A percentile compares a stretch with the other conserved stretches of the same genome.
These are phyloP conservation scores for Pseudochirops cupreus DNA, from an alignment of 2,797 vertebrate species.

Conservation along the genomic window DNA sequence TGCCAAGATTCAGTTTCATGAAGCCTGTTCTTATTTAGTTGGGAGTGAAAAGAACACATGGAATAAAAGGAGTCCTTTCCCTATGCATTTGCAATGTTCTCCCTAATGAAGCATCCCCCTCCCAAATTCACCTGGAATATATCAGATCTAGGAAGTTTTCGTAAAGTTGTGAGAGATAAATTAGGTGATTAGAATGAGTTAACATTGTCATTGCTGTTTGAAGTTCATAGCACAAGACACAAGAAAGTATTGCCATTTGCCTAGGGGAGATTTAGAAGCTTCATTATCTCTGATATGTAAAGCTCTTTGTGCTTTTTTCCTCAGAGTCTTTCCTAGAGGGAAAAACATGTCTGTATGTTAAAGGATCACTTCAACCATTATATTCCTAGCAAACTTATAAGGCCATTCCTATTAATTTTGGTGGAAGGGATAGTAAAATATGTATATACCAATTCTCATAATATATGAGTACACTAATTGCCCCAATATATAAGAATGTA, in stretches of 20 bases:
- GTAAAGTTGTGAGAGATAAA: constrained; percentile 71
- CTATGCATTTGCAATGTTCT: background rate
- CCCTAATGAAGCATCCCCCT: constrained; percentile 55
- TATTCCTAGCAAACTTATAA: background rate
- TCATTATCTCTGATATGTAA: constrained; percentile 14
- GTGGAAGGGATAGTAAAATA: background rate
- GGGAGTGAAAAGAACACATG: constrained; percentile 40
- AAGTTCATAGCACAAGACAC: background rate
- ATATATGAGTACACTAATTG: background rate
- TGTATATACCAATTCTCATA: background rate
- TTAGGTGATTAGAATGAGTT: constrained; percentile 62
- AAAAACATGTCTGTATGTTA: background rate
- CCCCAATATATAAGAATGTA: fast-evolving
- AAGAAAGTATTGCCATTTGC: background rate
- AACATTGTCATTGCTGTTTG: constrained; percentile 16
- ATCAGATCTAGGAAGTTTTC: constrained; percentile 65
- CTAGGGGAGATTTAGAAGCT: background rate
- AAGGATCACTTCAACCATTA: background rate
- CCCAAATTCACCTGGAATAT: constrained; percentile 69
- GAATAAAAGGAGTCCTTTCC: constrained; percentile 12
- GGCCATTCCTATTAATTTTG: background rate
- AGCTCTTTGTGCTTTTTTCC: constrained; percentile 3
- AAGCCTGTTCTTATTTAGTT: constrained; percentile 60
- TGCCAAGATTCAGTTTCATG: constrained; percentile 33
- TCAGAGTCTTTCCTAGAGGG: background rate